Percentiles rank a stretch among this genome's conserved stretches.
Evolutionary conservation across 2,797 vertebrate species (phyloP).

Genomic region (Naso thynnoides): DNA sequence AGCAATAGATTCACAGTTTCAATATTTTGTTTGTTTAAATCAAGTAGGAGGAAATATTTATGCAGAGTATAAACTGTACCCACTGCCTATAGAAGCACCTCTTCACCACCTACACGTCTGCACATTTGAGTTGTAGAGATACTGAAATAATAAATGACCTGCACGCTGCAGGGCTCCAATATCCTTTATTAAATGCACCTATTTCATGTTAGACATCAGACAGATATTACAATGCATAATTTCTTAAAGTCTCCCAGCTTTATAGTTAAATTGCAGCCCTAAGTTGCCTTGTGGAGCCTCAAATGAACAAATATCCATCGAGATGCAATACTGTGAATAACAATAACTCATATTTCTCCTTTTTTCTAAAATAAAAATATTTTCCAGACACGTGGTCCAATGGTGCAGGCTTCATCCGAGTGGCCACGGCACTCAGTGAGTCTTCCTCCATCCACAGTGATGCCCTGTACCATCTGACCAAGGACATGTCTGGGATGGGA

Average conservation of each 20-base stretch:
- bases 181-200: no score
- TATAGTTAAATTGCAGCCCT: not conserved
- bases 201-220: not conserved
- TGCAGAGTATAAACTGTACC: constrained; percentile 10
- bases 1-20: constrained; percentile 15
- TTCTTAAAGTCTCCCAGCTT: not conserved
- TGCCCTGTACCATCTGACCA: constrained; percentile 81
- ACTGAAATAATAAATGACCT: no score
- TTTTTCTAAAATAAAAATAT: constrained; percentile 31
- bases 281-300: not conserved
- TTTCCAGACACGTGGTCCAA: constrained; percentile 60
- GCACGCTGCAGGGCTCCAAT: no score
- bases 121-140: not conserved
- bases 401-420: constrained; percentile 44
- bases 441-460: constrained; percentile 83
- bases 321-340: not conserved
- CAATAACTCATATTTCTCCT: not conserved
- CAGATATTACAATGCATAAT: not conserved
- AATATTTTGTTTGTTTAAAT: constrained; percentile 8
- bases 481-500: constrained; percentile 62
- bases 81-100: not conserved
- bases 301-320: not conserved
- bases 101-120: not conserved
- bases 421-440: constrained; percentile 76
- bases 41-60: constrained; percentile 29